Base-by-base conservation (phyloP, 2,113 vertebrate species). In the Zapus hudsonius region DNA sequence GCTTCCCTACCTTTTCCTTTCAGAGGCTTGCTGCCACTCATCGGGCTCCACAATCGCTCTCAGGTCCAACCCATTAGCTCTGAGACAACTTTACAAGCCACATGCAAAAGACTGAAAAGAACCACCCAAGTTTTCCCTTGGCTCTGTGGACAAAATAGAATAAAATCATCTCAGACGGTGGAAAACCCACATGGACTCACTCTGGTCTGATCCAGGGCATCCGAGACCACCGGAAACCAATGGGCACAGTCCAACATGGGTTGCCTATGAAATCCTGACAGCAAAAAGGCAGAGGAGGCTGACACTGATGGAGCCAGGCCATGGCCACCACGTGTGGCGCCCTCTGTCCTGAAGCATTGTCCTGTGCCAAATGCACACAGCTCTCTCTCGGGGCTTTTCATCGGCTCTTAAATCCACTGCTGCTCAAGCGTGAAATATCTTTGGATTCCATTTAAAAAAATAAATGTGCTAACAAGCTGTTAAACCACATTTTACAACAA, bases 391-490 rank as follows among this genome's bases (percentile, higher is more conserved):
- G 76, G 84, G 78, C 95, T 95, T 97, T 97, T 97, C 95, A 96
- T 92, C 93, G 3, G 90, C 91, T 96, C 95, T 92, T 96, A 97
- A 97, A 96, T 95, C 88, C 80, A 44, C 90, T 59, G 92, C 93
- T 95, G 95, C 85, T 95, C 95, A 95, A 94, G 96, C 96, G 87
- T 97, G 95, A 97, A 97, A 97, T 95, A 96, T 96, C 96, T 97
- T 96, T 96, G 85, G 96, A 96, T 97, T 96, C 95, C 95, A 96
- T 95, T 95, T 23, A 23, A 40, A 93, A 91, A 91, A 96, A 93
- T 72, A 94, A 96, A 96, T 91, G 93, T 69, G 93, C 86, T 95
- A 94, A 96, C 95, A 97, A 98, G 94, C 95, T 96, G 92, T 95
- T 94, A 95, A 96, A 96, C 92, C 97, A 94, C 97, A 97, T 96